Base-by-base conservation (phyloP, 2,888 invertebrate genomes). In the Eugnorisma glareosa region DNA sequence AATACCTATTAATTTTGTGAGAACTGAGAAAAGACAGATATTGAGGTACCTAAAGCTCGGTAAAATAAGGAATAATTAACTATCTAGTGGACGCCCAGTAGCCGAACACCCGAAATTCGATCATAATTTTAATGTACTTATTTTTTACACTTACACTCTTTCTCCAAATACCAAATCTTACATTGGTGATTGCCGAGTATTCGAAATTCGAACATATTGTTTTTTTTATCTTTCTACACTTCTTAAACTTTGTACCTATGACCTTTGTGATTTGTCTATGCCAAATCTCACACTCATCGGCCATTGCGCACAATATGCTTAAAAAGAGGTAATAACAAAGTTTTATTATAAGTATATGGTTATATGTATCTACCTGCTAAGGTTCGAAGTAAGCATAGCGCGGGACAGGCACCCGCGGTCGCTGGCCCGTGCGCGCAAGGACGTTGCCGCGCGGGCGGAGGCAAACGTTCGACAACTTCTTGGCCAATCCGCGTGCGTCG, bases 361-460 rank as follows among this genome's bases (percentile, higher is more conserved):
- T 81, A 84, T 86, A 82, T 81, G 84, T 87, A 83, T 88, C 88
- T 89, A 89, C 90, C 87, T 90, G 89, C 81, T 86, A 88, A 84
- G 59, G 85, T 89, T 90, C 84, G 77, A 88, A 88, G 84, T 89
- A 86, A 88, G 86, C 86, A 84, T 87, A 89, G 90, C 87, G 88
- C 84, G 83, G 85, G 89, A 89, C 90, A 90, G 88, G 91, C 91
- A 75, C 74, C 77, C 88, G 93, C 95, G 96, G 96, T 96, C 96
- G 96, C 93, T 96, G 93, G 89, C 93, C 90, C 90, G 90, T 90
- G 94, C 91, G 91, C 94, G 96, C 96, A 96, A 96, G 96, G 96
- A 96, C 96, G 96, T 96, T 94, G 94, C 93, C 94, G 96, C 95
- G 96, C 96, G 96, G 95, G 96, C 94, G 96, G 94, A 90, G 92